phyloP scores from a whole-genome alignment of 2,888 invertebrate species.

The Agrochola litura region DNA sequence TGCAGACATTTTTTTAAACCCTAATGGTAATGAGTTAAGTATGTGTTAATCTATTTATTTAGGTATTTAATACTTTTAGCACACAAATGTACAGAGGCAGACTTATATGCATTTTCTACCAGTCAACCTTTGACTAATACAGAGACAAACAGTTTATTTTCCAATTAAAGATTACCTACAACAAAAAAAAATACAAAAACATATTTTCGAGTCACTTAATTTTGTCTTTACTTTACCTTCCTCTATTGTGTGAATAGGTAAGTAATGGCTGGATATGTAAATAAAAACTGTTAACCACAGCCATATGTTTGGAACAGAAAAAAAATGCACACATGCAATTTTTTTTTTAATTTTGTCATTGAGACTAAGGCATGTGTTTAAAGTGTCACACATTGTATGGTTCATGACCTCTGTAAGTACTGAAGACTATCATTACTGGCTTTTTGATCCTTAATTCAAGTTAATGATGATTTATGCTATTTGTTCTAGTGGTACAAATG shows the following conservation, averaged over 20 bases:
- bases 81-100: too few species aligned
- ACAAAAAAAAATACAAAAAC: neutral
- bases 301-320: constrained; percentile 7
- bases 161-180: neutral
- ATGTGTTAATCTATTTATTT: neutral
- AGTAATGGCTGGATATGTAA: neutral
- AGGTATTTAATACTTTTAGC: too few species aligned
- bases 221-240: constrained; percentile 1
- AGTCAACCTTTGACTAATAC: too few species aligned
- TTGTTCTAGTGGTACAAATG: constrained; percentile 28
- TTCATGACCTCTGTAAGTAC: constrained; percentile 39
- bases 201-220: neutral
- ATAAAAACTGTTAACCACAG: neutral
- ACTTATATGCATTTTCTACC: too few species aligned
- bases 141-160: too few species aligned
- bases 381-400: constrained; percentile 30
- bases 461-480: constrained; percentile 52
- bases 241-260: neutral
- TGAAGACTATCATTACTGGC: constrained; percentile 19
- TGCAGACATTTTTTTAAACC: neutral
- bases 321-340: constrained; percentile 13
- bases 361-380: constrained; percentile 21
- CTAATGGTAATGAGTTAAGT: neutral
- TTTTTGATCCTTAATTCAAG: constrained; percentile 50
- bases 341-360: constrained; percentile 24